A percentile compares a stretch with the other conserved stretches of the same genome.
phyloP scores from a whole-genome alignment of 2,888 invertebrate genomes.

The Tinea pellionella region DNA sequence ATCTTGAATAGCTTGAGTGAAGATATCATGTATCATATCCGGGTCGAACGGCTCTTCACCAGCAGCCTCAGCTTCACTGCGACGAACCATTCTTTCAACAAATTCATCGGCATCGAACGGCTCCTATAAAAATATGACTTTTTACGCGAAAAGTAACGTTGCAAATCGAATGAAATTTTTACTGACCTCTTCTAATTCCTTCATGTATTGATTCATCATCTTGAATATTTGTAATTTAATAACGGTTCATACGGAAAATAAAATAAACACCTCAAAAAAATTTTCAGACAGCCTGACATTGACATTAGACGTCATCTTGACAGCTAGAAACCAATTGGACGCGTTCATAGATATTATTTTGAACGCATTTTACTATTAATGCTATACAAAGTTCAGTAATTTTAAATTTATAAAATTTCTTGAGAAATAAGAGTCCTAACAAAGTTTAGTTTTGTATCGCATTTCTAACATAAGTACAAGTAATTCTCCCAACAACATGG shows the following conservation, averaged over 20 bases:
- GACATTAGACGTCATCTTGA: too few species aligned
- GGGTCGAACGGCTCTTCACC: constrained; percentile 83
- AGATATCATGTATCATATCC: constrained; percentile 87
- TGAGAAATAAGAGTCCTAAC: too few species aligned
- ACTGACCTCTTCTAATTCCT: constrained; percentile 84
- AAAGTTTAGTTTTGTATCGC: too few species aligned
- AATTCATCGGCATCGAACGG: constrained; percentile 98
- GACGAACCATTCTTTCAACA: constrained; percentile 95
- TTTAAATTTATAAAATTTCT: too few species aligned
- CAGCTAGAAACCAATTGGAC: neutral
- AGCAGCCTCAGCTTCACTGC: constrained; percentile 84
- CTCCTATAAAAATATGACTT: constrained; percentile 71
- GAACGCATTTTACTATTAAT: too few species aligned
- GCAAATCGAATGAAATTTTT: neutral
- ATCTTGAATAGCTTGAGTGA: constrained; percentile 92
- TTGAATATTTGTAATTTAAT: constrained; percentile 39
- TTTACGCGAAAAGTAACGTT: neutral
- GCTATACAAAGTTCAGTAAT: too few species aligned
- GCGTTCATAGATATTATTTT: too few species aligned
- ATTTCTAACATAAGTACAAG: too few species aligned
- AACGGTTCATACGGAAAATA: too few species aligned
- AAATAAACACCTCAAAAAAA: too few species aligned
- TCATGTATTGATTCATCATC: constrained; percentile 90
- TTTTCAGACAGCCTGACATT: too few species aligned
- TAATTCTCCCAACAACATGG: neutral